phyloP scores from a whole-genome alignment of 2,113 vertebrate species.

The Perca flavescens region DNA sequence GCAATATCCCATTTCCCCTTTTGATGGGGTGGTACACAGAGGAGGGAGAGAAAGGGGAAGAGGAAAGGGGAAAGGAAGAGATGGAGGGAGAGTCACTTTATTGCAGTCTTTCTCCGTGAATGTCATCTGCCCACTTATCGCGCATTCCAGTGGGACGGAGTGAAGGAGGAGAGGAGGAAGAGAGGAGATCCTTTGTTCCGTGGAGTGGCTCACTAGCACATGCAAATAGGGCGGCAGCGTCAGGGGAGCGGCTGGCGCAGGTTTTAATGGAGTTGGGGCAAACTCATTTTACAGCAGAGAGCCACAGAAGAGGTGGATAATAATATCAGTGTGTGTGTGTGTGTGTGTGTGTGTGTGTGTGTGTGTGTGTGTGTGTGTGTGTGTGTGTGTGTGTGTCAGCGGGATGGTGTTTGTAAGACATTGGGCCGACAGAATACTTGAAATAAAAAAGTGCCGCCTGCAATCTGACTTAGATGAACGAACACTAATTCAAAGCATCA shows the following conservation, averaged over 20 bases:
- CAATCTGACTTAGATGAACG: slow-evolving; percentile 38
- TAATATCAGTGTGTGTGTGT: slow-evolving; percentile 76
- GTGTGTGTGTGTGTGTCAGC: slow-evolving; percentile 45
- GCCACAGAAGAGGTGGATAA: slow-evolving; percentile 88
- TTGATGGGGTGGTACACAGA: slow-evolving; percentile 93
- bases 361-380: slow-evolving; percentile 39
- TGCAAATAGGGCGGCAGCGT: slow-evolving; percentile 93
- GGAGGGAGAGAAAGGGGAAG: slow-evolving; percentile 74
- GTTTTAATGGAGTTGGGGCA: slow-evolving; percentile 99
- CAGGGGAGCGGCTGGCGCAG: slow-evolving; percentile 94
- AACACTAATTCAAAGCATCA: slow-evolving; percentile 50
- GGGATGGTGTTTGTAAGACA: slow-evolving; percentile 46
- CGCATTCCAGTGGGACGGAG: slow-evolving; percentile 75
- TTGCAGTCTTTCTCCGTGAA: slow-evolving; percentile 91
- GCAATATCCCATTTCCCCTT: slow-evolving; percentile 96
- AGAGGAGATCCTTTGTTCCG: slow-evolving; percentile 92
- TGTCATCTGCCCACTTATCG: slow-evolving; percentile 99
- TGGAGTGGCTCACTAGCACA: slow-evolving; percentile 95
- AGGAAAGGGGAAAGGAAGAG: slow-evolving; percentile 53
- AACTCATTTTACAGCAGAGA: slow-evolving; percentile 97
- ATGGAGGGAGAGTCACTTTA: slow-evolving; percentile 77
- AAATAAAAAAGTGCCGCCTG: slow-evolving; percentile 39
- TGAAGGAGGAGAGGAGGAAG: slow-evolving; percentile 85
- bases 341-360: slow-evolving; percentile 45
- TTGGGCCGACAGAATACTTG: slow-evolving; percentile 22